A percentile compares a stretch with the other conserved stretches of the same genome.
These are phyloP conservation scores for Polia nebulosa DNA, from an alignment of 2,888 invertebrate species.

Conservation along the genomic window DNA sequence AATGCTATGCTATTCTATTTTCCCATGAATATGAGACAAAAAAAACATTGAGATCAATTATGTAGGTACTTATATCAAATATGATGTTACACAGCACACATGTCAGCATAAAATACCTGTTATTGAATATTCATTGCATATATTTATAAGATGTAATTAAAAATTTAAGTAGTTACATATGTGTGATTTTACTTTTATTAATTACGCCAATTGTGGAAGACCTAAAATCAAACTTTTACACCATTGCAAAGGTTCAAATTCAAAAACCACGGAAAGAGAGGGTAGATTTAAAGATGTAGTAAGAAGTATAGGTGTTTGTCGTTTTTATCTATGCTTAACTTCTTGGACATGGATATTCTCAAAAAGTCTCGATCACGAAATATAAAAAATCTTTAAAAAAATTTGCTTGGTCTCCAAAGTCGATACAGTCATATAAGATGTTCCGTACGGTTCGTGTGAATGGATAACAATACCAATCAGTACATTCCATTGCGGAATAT, in stretches of 20 bases:
- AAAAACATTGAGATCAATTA: slow-evolving; percentile 8
- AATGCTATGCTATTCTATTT: slow-evolving; percentile 14
- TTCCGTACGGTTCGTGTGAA: slow-evolving; percentile 21
- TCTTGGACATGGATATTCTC: not conserved
- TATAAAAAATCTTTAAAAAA: not conserved
- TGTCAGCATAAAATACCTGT: not conserved
- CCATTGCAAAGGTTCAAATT: not conserved
- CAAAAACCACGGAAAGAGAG: not conserved
- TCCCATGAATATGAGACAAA: not conserved
- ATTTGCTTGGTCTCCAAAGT: slow-evolving; percentile 23
- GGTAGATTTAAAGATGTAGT: not conserved
- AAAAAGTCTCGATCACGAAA: not conserved
- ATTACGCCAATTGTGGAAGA: slow-evolving; percentile 9
- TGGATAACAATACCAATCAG: slow-evolving; percentile 22
- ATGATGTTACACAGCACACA: slow-evolving; percentile 9
- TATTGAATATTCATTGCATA: slow-evolving; percentile 22
- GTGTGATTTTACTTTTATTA: slow-evolving; percentile 11
- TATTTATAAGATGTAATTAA: slow-evolving; percentile 1
- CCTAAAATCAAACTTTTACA: slow-evolving; percentile 9
- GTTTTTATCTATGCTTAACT: slow-evolving; percentile 1
- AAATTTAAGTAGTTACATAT: slow-evolving; percentile 2
- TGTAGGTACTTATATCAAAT: slow-evolving; percentile 1
- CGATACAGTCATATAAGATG: not conserved
- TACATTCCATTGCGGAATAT: slow-evolving; percentile 45
- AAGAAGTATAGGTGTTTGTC: not conserved